These are phyloP conservation scores for Meteorus cinctellus DNA, from an alignment of 2,888 invertebrate genomes.

Conservation along the genomic window DNA sequence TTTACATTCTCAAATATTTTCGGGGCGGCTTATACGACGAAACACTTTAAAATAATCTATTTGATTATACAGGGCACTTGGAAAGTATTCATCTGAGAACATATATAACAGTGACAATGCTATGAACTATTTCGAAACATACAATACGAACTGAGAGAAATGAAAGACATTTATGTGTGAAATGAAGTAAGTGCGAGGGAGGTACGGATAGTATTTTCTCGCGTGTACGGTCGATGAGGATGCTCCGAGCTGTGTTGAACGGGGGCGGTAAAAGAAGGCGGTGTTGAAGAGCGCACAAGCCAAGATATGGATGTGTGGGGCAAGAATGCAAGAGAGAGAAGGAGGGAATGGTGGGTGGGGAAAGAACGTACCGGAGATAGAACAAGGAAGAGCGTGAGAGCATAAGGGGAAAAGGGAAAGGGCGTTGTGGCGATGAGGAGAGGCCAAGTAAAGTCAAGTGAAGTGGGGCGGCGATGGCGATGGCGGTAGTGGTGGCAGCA, in stretches of 20 bases:
- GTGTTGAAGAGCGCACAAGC: constrained; percentile 43
- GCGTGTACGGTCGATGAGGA: constrained; percentile 50
- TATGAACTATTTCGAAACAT: too few relatives aligned
- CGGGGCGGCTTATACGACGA: too few relatives aligned
- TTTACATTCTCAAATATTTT: too few relatives aligned
- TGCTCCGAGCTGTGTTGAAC: constrained; percentile 44
- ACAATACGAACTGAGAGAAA: too few relatives aligned
- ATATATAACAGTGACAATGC: too few relatives aligned
- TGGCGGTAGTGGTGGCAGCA: constrained; percentile 41
- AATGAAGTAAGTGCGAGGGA: constrained; percentile 31
- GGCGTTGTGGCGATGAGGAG: constrained; percentile 46
- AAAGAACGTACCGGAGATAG: neutral
- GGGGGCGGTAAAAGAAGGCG: constrained; percentile 51
- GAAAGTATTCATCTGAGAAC: too few relatives aligned
- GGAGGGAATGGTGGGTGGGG: too few relatives aligned
- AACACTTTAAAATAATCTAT: too few relatives aligned
- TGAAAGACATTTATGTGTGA: too few relatives aligned
- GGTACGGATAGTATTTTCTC: neutral
- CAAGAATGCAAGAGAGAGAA: constrained; percentile 20
- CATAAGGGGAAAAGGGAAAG: constrained; percentile 20
- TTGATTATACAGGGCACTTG: too few relatives aligned
- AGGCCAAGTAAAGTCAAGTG: constrained; percentile 63
- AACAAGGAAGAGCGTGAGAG: constrained; percentile 32
- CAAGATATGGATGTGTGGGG: constrained; percentile 44
- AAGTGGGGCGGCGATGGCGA: constrained; percentile 59